These are phyloP conservation scores for Drosophila prosaltans DNA, from an alignment of 1,140 invertebrate genomes.

Conservation along the genomic window DNA sequence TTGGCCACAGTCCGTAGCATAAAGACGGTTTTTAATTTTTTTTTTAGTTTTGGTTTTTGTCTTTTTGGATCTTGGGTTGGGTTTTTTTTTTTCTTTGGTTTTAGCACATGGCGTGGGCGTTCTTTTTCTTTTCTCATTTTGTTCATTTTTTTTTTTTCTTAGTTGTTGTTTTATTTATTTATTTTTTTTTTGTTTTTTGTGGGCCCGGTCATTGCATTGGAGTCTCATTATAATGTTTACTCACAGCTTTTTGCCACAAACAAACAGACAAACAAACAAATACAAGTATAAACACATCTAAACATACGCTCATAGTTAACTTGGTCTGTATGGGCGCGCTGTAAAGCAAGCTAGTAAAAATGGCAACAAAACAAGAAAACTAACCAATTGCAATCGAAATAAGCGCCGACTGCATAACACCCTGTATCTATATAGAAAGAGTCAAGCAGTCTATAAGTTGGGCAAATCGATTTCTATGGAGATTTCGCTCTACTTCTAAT, in stretches of 20 bases:
- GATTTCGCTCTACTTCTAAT: too few relatives aligned
- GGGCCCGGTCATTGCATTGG: slow-evolving; percentile 58
- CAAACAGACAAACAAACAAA: slow-evolving; percentile 14
- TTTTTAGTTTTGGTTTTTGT: background rate
- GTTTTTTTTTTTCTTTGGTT: slow-evolving; percentile 24
- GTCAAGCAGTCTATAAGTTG: too few relatives aligned
- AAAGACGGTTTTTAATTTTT: slow-evolving; percentile 8
- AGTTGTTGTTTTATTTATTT: too few relatives aligned
- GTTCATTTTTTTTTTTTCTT: slow-evolving; percentile 18
- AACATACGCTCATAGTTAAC: slow-evolving; percentile 1
- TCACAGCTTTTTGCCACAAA: slow-evolving; percentile 33
- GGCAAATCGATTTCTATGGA: too few relatives aligned
- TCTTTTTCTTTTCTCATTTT: slow-evolving; percentile 23
- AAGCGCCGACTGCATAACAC: background rate
- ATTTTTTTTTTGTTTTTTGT: slow-evolving; percentile 33
- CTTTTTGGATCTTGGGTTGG: slow-evolving; percentile 41
- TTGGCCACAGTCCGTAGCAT: slow-evolving; percentile 56
- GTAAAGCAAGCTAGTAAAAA: slow-evolving; percentile 63
- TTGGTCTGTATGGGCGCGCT: slow-evolving; percentile 27
- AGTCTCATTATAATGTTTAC: slow-evolving; percentile 60
- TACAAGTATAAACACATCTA: slow-evolving; percentile 5
- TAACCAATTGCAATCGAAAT: background rate
- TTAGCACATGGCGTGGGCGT: slow-evolving; percentile 65
- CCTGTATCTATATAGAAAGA: background rate
- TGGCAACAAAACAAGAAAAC: slow-evolving; percentile 52